Evolutionary conservation across 2,113 vertebrate genomes (phyloP).

Genomic region (Amazona guildingii): DNA sequence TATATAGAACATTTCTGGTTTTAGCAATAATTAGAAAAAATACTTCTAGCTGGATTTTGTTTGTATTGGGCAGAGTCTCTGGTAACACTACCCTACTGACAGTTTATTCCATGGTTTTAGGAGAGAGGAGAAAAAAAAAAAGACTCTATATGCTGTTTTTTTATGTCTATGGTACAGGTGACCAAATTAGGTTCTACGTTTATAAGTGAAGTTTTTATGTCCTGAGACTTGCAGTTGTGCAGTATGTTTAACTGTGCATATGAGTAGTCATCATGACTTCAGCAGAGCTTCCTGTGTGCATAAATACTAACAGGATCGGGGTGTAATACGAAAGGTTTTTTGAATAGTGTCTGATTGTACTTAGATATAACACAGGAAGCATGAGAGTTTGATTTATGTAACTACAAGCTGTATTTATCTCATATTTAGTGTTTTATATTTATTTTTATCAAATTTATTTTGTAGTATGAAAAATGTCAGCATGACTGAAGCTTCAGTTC

Average conservation of each 20-base stretch:
- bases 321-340: neutral
- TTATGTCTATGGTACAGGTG: neutral
- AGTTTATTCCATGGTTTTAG: neutral
- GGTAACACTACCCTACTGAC: neutral
- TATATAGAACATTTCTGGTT: neutral
- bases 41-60: neutral
- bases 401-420: neutral
- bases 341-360: conserved; percentile 23
- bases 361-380: neutral
- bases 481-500: neutral
- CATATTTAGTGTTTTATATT: neutral
- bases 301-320: conserved; percentile 17
- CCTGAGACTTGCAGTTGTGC: neutral
- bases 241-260: neutral
- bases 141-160: neutral
- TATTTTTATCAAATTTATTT: conserved; percentile 19
- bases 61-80: neutral
- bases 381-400: neutral
- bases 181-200: neutral
- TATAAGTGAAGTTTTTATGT: conserved; percentile 34
- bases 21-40: neutral
- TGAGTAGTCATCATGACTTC: conserved; percentile 22
- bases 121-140: accelerated
- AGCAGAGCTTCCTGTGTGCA: conserved; percentile 12
- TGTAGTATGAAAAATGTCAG: neutral